A percentile compares a stretch with the other conserved stretches of the same genome.
Conservation (phyloP, 2,888 invertebrate genomes). For the Ethmia dodecea region DNA sequence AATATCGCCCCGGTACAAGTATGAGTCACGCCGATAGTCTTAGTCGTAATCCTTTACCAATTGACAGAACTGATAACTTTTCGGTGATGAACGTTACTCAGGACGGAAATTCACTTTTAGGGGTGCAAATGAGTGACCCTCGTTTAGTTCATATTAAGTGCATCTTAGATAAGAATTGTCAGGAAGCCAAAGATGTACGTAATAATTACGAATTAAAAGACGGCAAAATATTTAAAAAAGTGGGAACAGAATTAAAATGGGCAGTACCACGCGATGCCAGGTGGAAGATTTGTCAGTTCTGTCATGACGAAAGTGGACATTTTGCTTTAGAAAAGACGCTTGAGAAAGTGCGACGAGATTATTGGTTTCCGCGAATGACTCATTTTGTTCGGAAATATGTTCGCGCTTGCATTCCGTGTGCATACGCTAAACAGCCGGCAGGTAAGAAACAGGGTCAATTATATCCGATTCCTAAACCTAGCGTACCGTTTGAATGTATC, state of each 20-base stretch:
- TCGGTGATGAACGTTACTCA: too few species aligned
- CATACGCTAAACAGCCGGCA: not conserved
- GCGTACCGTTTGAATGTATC: not conserved
- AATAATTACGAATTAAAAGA: slow-evolving; percentile 1
- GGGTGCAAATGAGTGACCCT: slow-evolving; percentile 5
- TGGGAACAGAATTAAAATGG: not conserved
- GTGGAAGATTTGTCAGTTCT: slow-evolving; percentile 17
- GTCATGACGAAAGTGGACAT: slow-evolving; percentile 24
- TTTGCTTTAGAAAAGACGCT: slow-evolving; percentile 21
- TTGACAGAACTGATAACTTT: too few species aligned
- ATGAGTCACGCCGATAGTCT: slow-evolving; percentile 30
- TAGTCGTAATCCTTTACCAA: slow-evolving; percentile 23
- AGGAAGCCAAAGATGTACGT: slow-evolving; percentile 4
- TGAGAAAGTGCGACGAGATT: slow-evolving; percentile 10
- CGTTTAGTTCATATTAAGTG: slow-evolving; percentile 2
- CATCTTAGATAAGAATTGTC: slow-evolving; percentile 5
- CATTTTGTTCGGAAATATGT: slow-evolving; percentile 10
- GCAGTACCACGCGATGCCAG: slow-evolving; percentile 1
- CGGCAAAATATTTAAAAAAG: slow-evolving; percentile 4
- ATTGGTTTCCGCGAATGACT: slow-evolving; percentile 18
- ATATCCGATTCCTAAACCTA: slow-evolving; percentile 6
- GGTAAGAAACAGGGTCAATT: slow-evolving; percentile 10
- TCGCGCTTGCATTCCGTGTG: slow-evolving; percentile 5
- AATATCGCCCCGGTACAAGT: slow-evolving; percentile 17
- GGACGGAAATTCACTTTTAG: too few species aligned